Percentiles rank a stretch among this genome's conserved stretches.
phyloP scores from a whole-genome alignment of 2,797 vertebrate species.

The Xenopus petersii region DNA sequence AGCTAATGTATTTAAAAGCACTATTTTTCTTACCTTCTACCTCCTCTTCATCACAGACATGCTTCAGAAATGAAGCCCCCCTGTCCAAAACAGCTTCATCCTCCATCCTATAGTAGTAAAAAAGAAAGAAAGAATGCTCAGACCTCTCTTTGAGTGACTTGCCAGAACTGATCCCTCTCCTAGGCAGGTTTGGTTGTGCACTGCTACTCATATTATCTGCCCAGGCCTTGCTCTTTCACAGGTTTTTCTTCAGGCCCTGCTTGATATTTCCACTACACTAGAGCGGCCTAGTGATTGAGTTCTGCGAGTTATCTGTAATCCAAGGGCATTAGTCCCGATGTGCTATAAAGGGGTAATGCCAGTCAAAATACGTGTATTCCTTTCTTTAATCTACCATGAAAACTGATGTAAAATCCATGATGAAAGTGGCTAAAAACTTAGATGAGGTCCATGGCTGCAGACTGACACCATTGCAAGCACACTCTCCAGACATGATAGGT shows the following conservation, averaged over 20 bases:
- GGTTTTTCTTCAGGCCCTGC: conserved; percentile 23
- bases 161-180: conserved; percentile 72
- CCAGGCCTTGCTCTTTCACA: conserved; percentile 51
- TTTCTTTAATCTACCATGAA: neutral
- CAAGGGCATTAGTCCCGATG: conserved; percentile 63
- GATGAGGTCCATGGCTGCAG: conserved; percentile 6
- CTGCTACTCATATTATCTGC: conserved; percentile 67
- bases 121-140: conserved; percentile 97
- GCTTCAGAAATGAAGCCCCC: conserved; percentile 91
- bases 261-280: conserved; percentile 44
- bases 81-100: conserved; percentile 96
- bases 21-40: conserved; percentile 82
- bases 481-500: conserved; percentile 39
- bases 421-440: neutral
- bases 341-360: conserved; percentile 63
- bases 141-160: conserved; percentile 87
- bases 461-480: neutral
- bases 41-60: conserved; percentile 91
- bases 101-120: conserved; percentile 98
- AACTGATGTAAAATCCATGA: conserved; percentile 1
- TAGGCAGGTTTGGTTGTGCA: conserved; percentile 80
- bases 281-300: conserved; percentile 43
- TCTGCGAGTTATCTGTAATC: conserved; percentile 49
- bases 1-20: too few relatives aligned
- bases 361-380: conserved; percentile 46